Base-by-base conservation (phyloP, 2,797 vertebrate genomes). In the Xiphorhynchus erythropygius region DNA sequence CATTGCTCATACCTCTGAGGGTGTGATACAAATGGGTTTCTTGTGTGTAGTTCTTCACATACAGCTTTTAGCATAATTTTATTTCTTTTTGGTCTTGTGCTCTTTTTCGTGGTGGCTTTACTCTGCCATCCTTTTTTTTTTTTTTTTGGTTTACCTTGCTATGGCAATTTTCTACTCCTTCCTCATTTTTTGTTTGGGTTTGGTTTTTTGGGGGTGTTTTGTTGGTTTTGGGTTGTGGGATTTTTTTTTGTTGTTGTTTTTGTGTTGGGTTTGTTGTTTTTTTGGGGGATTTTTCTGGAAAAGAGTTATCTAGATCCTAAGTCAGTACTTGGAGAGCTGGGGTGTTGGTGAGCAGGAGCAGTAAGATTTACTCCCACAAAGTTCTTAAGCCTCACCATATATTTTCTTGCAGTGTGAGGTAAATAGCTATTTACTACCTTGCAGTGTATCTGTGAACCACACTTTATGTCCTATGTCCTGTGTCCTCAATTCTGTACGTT, bases 291-390 rank as follows among this genome's bases (percentile, higher is more conserved):
- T 42, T 42, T 42, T 8, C 16, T 18, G 27, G 37, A 32, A 60
- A 19, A 73, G 6, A 46, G 11, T 63, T 57, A 5, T 28, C 18
- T 82, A 46, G 24, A 25, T 83, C 32, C 59, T 70, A 39, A 47
- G 32, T 56, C 5, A 12, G 42, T 78, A 18, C 9, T 33, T 49
- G 12, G 25, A 84, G 7, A 80, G 5, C 22, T 32, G 13, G 7
- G 4, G 3, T 13, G 5, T 9, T 42, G 10, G n/a, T 73, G 21
- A 64, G 44, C 2, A 0, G 25, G 13, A 87, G 12, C 13, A 39
- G 27, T n/a, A 50, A 52, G 30, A 60, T 63, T 41, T 41, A 33
- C 11, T 57, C 25, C 32, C 35, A 73, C 9, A 11, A 10, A 47
- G 2, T 55, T 69, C 28, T 32, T 35, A 63, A 74, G 23, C 17